These are phyloP conservation scores for Pelecanus crispus DNA, from an alignment of 2,113 vertebrate genomes.

Conservation along the genomic window DNA sequence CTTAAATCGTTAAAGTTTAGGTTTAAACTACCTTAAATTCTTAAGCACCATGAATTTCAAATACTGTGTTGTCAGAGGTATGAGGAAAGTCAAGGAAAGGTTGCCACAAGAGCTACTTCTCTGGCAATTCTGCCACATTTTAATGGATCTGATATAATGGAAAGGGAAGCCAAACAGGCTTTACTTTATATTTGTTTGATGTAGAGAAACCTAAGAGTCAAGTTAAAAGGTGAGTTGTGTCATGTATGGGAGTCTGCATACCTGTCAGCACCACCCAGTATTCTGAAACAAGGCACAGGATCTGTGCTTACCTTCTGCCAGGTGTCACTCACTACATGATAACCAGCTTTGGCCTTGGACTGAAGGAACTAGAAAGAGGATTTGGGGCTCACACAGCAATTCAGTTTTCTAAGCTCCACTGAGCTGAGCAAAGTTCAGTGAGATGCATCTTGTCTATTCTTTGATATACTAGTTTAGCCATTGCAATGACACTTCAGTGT, in stretches of 20 bases:
- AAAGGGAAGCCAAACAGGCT: not conserved
- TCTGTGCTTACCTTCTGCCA: not conserved
- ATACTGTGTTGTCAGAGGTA: not conserved
- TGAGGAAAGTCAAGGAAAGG: not conserved
- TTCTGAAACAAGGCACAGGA: not conserved
- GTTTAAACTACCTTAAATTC: not conserved
- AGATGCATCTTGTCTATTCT: not conserved
- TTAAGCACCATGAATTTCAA: not conserved
- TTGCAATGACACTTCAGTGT: not conserved
- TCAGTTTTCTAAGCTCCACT: not conserved
- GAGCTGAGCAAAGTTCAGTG: not conserved
- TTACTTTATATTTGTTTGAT: not conserved
- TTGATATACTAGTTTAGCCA: not conserved
- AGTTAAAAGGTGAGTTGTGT: not conserved
- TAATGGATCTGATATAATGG: not conserved
- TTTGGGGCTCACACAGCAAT: not conserved
- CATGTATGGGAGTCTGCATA: not conserved
- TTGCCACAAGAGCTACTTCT: not conserved
- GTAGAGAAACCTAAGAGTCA: not conserved
- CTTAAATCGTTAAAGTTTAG: not conserved
- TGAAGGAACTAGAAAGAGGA: not conserved
- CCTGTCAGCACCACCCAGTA: not conserved
- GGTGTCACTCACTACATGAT: not conserved
- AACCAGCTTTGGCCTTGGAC: not conserved
- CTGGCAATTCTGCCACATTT: not conserved